Percentiles rank a stretch among this genome's conserved stretches.
Conservation (phyloP, 2,797 vertebrate species). For the Centropyge bicolor region DNA sequence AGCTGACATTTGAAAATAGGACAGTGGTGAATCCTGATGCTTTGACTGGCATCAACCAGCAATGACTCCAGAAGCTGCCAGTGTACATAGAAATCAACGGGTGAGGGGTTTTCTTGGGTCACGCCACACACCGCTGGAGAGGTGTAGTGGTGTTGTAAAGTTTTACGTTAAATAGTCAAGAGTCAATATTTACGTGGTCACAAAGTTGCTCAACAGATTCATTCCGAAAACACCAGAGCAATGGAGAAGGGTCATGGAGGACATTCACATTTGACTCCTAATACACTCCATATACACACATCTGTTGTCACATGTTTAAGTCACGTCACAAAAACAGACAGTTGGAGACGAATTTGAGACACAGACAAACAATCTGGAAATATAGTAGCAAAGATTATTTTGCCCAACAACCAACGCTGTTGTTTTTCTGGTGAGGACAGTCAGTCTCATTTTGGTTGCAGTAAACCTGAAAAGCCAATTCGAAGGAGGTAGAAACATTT, state of each 20-base stretch:
- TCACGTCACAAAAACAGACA: neutral
- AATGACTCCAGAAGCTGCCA: neutral
- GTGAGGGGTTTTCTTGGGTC: neutral
- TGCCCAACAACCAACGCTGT: neutral
- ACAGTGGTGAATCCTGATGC: neutral
- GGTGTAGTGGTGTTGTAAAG: neutral
- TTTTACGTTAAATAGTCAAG: too few relatives aligned
- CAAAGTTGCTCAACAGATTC: neutral
- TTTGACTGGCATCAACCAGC: neutral
- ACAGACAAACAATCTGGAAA: neutral
- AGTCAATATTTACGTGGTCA: neutral
- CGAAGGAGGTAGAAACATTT: constrained; percentile 7
- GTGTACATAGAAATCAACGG: neutral
- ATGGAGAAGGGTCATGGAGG: neutral
- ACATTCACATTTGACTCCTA: neutral
- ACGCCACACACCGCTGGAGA: neutral
- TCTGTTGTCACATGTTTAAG: neutral
- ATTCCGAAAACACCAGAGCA: neutral
- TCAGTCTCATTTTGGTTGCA: neutral
- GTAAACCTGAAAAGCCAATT: neutral
- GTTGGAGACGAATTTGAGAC: neutral
- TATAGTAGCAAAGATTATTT: neutral
- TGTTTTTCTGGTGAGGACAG: neutral
- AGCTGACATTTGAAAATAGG: neutral
- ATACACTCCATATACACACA: neutral